These are phyloP conservation scores for Pantherophis vulpinus DNA, from an alignment of 2,797 vertebrate species.

Conservation along the genomic window DNA sequence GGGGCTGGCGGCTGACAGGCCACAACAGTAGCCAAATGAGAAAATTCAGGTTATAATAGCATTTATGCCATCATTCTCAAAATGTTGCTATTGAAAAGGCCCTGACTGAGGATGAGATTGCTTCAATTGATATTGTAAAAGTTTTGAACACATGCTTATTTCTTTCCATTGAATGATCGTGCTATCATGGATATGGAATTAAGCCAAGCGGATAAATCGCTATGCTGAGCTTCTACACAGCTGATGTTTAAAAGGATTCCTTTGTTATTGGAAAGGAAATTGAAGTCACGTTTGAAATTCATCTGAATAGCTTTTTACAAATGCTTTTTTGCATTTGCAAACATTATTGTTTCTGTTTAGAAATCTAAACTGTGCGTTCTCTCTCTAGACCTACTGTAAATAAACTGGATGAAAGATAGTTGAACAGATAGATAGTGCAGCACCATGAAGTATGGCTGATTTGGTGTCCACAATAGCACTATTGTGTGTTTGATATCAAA, in stretches of 20 bases:
- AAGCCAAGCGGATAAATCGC: slow-evolving; percentile 11
- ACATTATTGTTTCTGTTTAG: background rate
- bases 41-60: background rate
- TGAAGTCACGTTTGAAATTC: slow-evolving; percentile 15
- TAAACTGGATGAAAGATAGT: background rate
- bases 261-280: slow-evolving; percentile 24
- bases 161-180: background rate
- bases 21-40: background rate
- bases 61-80: background rate
- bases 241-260: slow-evolving; percentile 3
- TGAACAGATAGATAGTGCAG: background rate
- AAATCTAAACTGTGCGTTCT: background rate
- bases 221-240: background rate
- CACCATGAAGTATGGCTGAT: background rate
- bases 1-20: too few relatives aligned
- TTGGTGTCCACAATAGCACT: background rate
- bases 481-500: background rate
- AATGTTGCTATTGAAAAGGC: background rate
- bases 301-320: slow-evolving; percentile 10
- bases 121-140: background rate
- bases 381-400: background rate
- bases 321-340: background rate
- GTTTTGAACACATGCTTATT: background rate
- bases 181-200: background rate
- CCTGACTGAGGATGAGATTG: background rate